A percentile compares a stretch with the other conserved stretches of the same genome.
Evolutionary conservation across 1,140 invertebrate species (phyloP).

Genomic region (Tetramorium parvispinum): DNA sequence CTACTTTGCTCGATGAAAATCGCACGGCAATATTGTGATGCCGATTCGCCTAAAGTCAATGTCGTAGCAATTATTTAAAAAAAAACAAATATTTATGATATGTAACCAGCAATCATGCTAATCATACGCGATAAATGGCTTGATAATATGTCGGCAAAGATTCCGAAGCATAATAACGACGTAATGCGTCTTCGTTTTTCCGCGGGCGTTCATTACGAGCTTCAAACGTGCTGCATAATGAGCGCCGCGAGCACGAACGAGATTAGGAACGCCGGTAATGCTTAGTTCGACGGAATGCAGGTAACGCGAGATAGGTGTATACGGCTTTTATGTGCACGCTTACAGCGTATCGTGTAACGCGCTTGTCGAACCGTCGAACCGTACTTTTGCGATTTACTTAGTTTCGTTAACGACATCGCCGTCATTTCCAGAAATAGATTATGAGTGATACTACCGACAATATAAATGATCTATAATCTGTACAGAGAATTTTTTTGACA

Average conservation of each 20-base stretch:
- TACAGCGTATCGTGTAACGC: constrained; percentile 64
- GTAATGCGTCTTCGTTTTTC: constrained; percentile 42
- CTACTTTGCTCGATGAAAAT: background rate
- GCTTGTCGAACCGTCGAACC: constrained; percentile 34
- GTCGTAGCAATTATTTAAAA: background rate
- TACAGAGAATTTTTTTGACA: background rate
- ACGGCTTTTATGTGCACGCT: constrained; percentile 57
- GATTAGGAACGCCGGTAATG: constrained; percentile 59
- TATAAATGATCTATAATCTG: background rate
- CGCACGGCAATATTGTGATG: background rate
- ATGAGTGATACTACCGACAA: background rate
- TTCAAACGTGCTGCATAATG: constrained; percentile 56
- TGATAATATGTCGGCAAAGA: background rate
- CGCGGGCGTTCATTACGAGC: constrained; percentile 33
- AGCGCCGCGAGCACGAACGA: constrained; percentile 12
- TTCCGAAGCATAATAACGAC: constrained; percentile 27
- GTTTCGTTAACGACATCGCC: constrained; percentile 26
- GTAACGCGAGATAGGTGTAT: constrained; percentile 67
- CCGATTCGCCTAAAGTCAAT: background rate
- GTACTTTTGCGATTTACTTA: constrained; percentile 39
- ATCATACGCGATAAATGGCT: background rate
- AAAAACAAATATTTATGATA: background rate
- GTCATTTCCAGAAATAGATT: background rate
- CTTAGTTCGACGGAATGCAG: constrained; percentile 67
- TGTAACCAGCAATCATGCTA: background rate